Evolutionary conservation across 2,888 invertebrate species (phyloP), one percentile per base, ranked within the genome.

Genomic region (Eulithis testata): DNA sequence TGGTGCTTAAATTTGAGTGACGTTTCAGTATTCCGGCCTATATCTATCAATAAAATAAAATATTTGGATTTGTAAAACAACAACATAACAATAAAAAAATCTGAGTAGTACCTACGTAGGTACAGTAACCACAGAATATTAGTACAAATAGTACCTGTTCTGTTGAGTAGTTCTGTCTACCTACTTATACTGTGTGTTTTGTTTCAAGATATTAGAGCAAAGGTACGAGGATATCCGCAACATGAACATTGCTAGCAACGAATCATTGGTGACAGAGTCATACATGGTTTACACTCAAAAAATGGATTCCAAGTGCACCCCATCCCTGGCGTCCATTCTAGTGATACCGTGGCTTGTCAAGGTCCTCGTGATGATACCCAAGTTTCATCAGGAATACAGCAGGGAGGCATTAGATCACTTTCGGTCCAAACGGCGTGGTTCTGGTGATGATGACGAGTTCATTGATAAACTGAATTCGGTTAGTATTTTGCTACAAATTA

Each of bases 211-310:
- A 12, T 31, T 71, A 12, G 57, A 68, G 12, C 21, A 43, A 11
- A 63, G 68, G 7, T 69, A 59, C 54, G 49, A 54, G 11, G 68
- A 69, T 27, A 14, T 66, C 6, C 21, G 40, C 3, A 12, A 31
- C 5, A 65, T 54, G 11, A 70, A 66, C 58, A 53, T 45, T 11
- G 37, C 45, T 12, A 58, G 61, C 12, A 69, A 69, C 63, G 66
- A 54, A 4, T 60, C 62, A 9, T 57, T 72, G 9, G 68, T 72
- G 51, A 56, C 21, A 11, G 44, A 60, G 0, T 60, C 71, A 0
- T 68, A 68, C 55, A 94, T 94, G 1, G 95, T 95, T 69, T 95
- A 96, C 76, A 95, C 95, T 11, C 95, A 94, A 6, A 95, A 95
- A 75, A 72, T 72, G 71, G 71, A 72, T 50, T 47, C 53, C 8